Evolutionary conservation across 2,888 invertebrate genomes (phyloP).

Genomic region (Andrena marginata): DNA sequence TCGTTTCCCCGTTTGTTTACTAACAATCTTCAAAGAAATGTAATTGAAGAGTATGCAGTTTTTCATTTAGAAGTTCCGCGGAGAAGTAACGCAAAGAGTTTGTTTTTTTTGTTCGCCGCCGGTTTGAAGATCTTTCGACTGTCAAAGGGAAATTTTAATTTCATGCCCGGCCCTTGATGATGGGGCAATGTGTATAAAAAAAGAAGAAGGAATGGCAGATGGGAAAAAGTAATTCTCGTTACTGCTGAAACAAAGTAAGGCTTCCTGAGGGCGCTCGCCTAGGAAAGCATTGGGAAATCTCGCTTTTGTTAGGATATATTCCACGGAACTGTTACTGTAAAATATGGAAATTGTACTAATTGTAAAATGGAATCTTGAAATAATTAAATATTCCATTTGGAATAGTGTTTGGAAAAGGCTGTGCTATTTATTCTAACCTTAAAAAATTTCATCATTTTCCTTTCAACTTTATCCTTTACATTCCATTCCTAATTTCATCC

Average conservation of each 20-base stretch:
- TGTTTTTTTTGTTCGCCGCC: conserved; percentile 7
- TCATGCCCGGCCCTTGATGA: conserved; percentile 4
- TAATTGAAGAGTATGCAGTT: conserved; percentile 5
- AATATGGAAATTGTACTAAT: neutral
- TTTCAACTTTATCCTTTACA: neutral
- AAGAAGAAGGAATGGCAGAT: neutral
- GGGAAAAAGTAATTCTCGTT: conserved; percentile 34
- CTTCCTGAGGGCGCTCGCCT: conserved; percentile 8
- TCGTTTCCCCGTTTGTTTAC: conserved; percentile 17
- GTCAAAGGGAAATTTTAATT: conserved; percentile 42
- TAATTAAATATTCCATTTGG: neutral
- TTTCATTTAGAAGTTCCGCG: neutral
- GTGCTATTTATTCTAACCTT: neutral
- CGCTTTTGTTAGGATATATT: too few relatives aligned
- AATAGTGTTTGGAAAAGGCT: neutral
- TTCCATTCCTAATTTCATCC: too few relatives aligned
- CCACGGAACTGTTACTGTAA: neutral
- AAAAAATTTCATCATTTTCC: neutral
- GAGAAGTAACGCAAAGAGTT: neutral
- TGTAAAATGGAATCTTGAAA: neutral
- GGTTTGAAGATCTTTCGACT: neutral
- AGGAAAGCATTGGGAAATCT: neutral
- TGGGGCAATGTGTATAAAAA: neutral
- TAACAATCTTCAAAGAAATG: conserved; percentile 18
- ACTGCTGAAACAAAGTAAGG: neutral